Evolutionary conservation across 2,113 vertebrate species (phyloP).

Genomic region (Rhynchopsitta pachyrhyncha): DNA sequence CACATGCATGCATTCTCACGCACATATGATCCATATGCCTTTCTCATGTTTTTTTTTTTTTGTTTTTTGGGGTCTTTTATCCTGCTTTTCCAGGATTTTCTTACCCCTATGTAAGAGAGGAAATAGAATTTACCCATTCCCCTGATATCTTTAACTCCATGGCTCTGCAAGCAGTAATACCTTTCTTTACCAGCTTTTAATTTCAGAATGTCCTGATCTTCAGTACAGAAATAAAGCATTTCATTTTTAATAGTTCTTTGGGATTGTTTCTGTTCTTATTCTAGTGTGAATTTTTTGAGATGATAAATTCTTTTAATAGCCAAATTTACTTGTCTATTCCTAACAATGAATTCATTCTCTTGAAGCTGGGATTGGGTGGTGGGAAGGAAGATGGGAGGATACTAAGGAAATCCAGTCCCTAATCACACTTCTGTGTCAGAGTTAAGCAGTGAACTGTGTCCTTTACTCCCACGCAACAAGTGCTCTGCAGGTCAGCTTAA

Average conservation of each 20-base stretch:
- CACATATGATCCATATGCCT: not conserved
- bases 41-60: not conserved
- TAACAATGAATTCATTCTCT: not conserved
- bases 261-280: not conserved
- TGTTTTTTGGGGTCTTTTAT: not conserved
- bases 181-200: not conserved
- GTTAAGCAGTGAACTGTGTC: not conserved
- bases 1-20: not conserved
- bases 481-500: not conserved
- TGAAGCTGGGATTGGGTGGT: not conserved
- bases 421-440: not conserved
- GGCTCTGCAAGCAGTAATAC: not conserved
- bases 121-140: not conserved
- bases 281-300: not conserved
- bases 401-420: not conserved
- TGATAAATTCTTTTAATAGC: not conserved
- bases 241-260: not conserved
- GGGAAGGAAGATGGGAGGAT: not conserved
- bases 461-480: not conserved
- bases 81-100: not conserved
- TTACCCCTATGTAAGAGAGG: rapidly evolving
- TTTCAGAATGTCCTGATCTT: not conserved
- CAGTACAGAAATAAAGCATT: not conserved
- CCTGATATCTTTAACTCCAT: not conserved
- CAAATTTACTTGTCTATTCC: not conserved